Base-by-base conservation (phyloP, 2,888 invertebrate genomes). In the Invenusta paracnida region DNA sequence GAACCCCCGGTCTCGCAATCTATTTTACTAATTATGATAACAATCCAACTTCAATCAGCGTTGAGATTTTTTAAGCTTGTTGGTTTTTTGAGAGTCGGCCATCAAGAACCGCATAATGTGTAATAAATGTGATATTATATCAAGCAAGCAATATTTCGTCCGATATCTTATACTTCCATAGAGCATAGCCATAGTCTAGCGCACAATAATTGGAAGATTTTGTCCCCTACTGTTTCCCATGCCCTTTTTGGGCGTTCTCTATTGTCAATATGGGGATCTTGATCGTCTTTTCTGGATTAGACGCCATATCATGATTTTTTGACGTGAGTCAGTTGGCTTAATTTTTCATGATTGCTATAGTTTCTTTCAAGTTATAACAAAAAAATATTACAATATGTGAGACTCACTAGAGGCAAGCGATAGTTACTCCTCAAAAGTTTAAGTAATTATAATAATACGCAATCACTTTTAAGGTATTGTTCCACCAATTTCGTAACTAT, bases 41-140 rank as follows among this genome's bases (percentile, higher is more conserved):
- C 73, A 5, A 73, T 73, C 73, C 73, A 25, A 73, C 2, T 73
- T 23, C 73, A 73, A 73, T 73, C 73, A 73, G 27, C 73, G 73
- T 73, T 73, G 73, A 73, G 73, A 73, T 73, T 73, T 73, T 73
- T 73, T 73, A 73, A 73, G 73, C 73, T 73, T 23, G 73, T 73
- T 48, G 11, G n/a, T n/a, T n/a, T n/a, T n/a, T n/a, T n/a, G n/a
- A n/a, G n/a, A n/a, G n/a, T n/a, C n/a, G n/a, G n/a, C n/a, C n/a
- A n/a, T n/a, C n/a, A n/a, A n/a, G n/a, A n/a, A n/a, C n/a, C n/a
- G n/a, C n/a, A n/a, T n/a, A n/a, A n/a, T n/a, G n/a, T n/a, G n/a
- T n/a, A n/a, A n/a, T n/a, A n/a, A n/a, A n/a, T n/a, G n/a, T n/a
- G n/a, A n/a, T n/a, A n/a, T n/a, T n/a, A n/a, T n/a, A n/a, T n/a